Conservation (phyloP, 2,113 vertebrate species). For the Proteles cristata region DNA sequence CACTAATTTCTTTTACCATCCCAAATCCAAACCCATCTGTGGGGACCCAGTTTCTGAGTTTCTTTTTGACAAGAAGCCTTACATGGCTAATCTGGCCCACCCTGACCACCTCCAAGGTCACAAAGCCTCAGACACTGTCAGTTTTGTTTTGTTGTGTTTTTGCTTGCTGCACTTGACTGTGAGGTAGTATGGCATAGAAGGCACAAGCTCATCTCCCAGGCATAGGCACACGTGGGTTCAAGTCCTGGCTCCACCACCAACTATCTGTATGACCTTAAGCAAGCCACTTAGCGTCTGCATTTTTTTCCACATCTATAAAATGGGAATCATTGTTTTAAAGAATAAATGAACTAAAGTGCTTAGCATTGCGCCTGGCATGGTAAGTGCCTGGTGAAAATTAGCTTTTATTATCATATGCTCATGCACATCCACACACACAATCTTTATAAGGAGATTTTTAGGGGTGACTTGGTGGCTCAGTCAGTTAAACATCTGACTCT, state of each 20-base stretch:
- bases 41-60: background rate
- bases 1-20: background rate
- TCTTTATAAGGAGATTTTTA: constrained; percentile 28
- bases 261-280: background rate
- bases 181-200: background rate
- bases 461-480: too few relatives aligned
- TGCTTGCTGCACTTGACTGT: background rate
- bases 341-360: background rate
- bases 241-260: background rate
- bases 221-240: background rate
- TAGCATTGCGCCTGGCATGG: background rate
- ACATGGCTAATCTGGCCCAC: background rate
- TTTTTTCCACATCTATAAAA: constrained; percentile 39
- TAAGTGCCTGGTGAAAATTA: constrained; percentile 26
- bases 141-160: background rate
- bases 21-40: background rate
- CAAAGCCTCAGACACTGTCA: background rate
- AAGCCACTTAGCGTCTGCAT: background rate
- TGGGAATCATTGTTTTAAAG: background rate
- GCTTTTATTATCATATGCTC: background rate
- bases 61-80: background rate
- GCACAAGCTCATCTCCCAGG: background rate
- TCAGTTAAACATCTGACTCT: too few relatives aligned
- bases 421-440: background rate
- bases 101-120: background rate